Conservation (phyloP, 2,888 invertebrate genomes). For the Microctonus hyperodae region DNA sequence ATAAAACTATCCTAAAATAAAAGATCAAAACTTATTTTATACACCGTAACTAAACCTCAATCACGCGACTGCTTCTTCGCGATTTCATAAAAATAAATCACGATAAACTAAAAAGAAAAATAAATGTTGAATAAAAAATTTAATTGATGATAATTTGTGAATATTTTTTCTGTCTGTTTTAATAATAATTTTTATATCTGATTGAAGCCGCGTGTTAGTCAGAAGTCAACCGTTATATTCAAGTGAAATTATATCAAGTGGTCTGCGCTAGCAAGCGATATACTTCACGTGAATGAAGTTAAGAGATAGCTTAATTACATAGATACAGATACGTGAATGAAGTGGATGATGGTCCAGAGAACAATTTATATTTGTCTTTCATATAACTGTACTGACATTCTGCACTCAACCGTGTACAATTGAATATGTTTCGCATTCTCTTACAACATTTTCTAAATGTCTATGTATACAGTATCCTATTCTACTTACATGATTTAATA, state of each 20-base stretch:
- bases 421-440: neutral
- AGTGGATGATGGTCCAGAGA: neutral
- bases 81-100: neutral
- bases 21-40: neutral
- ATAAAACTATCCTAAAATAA: conserved; percentile 4
- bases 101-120: neutral
- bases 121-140: neutral
- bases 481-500: no score
- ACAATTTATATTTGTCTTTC: neutral
- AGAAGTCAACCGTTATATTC: neutral
- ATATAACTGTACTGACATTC: neutral
- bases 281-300: neutral
- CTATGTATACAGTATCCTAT: no score
- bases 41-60: no score
- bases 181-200: neutral
- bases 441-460: no score
- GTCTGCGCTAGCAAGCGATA: neutral
- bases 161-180: neutral
- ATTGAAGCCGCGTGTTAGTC: neutral
- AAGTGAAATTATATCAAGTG: neutral
- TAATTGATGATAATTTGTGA: neutral
- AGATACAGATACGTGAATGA: neutral
- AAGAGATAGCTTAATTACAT: neutral
- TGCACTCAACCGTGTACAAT: neutral
- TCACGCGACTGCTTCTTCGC: neutral